These are phyloP conservation scores for Mimumesa dahlbomi DNA, from an alignment of 2,888 invertebrate genomes.

Conservation along the genomic window DNA sequence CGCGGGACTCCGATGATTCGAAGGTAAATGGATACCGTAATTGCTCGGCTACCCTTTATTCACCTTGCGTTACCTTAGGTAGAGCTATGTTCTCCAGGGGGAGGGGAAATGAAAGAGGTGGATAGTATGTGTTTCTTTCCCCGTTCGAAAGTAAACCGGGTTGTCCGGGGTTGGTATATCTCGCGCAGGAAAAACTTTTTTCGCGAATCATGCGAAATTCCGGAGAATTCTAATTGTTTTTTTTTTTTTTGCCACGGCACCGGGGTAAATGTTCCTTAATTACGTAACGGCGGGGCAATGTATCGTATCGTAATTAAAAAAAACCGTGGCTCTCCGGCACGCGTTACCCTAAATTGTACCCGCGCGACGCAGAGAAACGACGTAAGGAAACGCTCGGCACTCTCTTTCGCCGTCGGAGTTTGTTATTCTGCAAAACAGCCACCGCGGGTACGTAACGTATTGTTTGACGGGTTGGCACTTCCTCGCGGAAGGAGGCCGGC, in stretches of 20 bases:
- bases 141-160: too few relatives aligned
- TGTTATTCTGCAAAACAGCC: conserved; percentile 6
- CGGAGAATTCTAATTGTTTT: too few relatives aligned
- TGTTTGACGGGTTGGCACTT: conserved; percentile 19
- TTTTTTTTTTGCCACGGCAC: background rate
- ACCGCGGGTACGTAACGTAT: conserved; percentile 25
- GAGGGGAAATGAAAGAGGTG: too few relatives aligned
- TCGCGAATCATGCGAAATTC: too few relatives aligned
- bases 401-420: conserved; percentile 1
- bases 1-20: conserved; percentile 22
- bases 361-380: background rate
- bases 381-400: conserved; percentile 6
- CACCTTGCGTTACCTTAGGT: too few relatives aligned
- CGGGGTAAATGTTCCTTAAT: too few relatives aligned
- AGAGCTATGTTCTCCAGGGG: too few relatives aligned
- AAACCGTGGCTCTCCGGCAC: background rate
- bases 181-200: too few relatives aligned
- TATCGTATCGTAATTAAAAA: too few relatives aligned
- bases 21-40: conserved; percentile 9
- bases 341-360: conserved; percentile 23
- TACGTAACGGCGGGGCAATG: too few relatives aligned
- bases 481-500: background rate
- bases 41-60: background rate
- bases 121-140: too few relatives aligned
- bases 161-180: too few relatives aligned